Evolutionary conservation across 2,888 invertebrate genomes (phyloP), one percentile per base, ranked within the genome.

Genomic region (Bimastos eiseni): DNA sequence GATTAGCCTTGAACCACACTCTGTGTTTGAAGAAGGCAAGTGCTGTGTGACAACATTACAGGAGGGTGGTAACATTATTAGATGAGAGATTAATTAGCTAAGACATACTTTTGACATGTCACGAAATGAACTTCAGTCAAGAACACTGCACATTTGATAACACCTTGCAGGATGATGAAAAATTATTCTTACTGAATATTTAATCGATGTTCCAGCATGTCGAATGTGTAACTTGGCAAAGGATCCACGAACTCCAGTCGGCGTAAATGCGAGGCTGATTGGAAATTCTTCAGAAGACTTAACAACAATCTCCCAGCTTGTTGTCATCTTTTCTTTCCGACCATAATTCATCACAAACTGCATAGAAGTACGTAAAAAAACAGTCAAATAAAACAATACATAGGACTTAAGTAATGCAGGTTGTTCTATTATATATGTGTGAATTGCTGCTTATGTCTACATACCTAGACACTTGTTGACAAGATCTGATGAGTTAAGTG

Each of bases 101-200:
- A 17, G 21, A 44, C 21, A 24, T 49, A 49, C 49, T 49, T 49
- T 24, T 49, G 49, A 49, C 49, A 49, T 24, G 41, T 49, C 49
- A 49, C 49, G 24, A 49, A 49, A 49, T 49, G 49, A 49, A 70
- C 70, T n/a, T 70, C n/a, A 11, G 70, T 55, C 55, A n/a, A 83
- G 30, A 33, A 33, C 83, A 89, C 83, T 19, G n/a, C 30, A 90
- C 83, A 33, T 55, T 83, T 84, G 37, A 38, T 55, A 30, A 2
- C n/a, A 30, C 17, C 8, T 70, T n/a, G 70, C n/a, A 70, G 70
- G 55, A 70, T 70, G 70, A n/a, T 70, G 70, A 70, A 70, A n/a
- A 70, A 70, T 83, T 34, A 30, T 34, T 41, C 91, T 70, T 89
- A 92, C 92, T 34, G 91, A 86, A 89, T 91, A 91, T 86, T 92